Evolutionary conservation across 2,113 vertebrate genomes (phyloP), one percentile per base, ranked within the genome.

Genomic region (Crotalus viridis): DNA sequence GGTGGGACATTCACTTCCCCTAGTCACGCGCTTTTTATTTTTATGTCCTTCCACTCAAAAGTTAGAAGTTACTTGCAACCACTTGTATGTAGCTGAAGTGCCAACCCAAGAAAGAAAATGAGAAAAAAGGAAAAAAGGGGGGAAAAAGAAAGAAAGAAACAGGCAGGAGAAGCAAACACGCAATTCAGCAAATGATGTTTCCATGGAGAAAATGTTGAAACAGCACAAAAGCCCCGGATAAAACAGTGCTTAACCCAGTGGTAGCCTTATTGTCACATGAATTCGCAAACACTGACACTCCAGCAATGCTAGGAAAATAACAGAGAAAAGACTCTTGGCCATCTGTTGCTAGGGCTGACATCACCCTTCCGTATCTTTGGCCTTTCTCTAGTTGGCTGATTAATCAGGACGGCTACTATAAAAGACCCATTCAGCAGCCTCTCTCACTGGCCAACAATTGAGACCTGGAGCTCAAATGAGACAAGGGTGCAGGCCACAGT

Each of bases 331-430:
- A 91, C 74, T 93, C 93, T 94, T 91, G 93, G 93, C 97, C 97
- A 96, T 96, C 96, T 97, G 96, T 96, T 97, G 97, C 97, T 93
- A 94, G 88, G 97, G 96, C 96, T 98, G 97, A 97, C 97, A 97
- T 98, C 97, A 97, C 55, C 54, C 88, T 88, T 92, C 95, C 56
- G 94, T 89, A 5, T 91, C 96, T 92, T 94, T 89, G 88, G 87
- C 92, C 51, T 52, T 5, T 92, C 95, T 94, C 90, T 91, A 87
- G 87, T 64, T 89, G 90, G 48, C 88, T 93, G 87, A 13, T 95
- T 96, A 93, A 97, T 95, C 96, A 97, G 92, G 13, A 3, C 39
- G 6, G 54, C 93, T 89, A 51, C 92, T 92, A 92, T 28, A 81
- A 81, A 91, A 92, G 94, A 56, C 91, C 88, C 93, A 89, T 96